phyloP scores from a whole-genome alignment of 2,888 invertebrate genomes.

The Portevinia maculata region DNA sequence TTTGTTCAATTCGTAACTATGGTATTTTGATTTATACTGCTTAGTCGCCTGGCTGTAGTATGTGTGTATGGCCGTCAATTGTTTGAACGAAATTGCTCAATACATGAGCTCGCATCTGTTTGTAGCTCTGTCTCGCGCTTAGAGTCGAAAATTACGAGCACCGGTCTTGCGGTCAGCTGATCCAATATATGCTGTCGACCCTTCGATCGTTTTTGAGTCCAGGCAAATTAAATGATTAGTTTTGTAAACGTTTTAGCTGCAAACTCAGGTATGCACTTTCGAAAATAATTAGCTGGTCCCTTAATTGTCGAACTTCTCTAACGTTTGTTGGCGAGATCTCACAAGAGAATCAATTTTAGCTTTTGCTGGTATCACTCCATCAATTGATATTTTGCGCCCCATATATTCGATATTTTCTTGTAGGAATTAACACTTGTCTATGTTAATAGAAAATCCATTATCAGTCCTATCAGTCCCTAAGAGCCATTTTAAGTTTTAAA shows the following conservation, averaged over 20 bases:
- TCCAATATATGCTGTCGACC: conserved; percentile 19
- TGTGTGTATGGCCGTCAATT: conserved; percentile 1
- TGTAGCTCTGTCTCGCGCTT: conserved; percentile 28
- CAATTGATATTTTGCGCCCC: conserved; percentile 17
- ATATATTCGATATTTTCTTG: conserved; percentile 19
- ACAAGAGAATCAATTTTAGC: conserved; percentile 39
- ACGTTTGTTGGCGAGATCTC: conserved; percentile 25
- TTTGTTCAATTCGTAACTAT: conserved; percentile 20
- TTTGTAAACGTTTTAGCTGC: conserved; percentile 43
- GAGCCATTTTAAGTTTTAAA: no score
- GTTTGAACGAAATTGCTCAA: no score
- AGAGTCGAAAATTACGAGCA: conserved; percentile 31
- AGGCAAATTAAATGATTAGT: conserved; percentile 27
- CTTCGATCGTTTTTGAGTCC: conserved; percentile 30
- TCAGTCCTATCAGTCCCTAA: no score
- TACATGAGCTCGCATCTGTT: conserved; percentile 37
- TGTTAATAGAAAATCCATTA: neutral
- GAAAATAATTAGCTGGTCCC: conserved; percentile 50
- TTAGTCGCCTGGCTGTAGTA: conserved; percentile 30
- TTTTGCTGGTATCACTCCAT: conserved; percentile 23
- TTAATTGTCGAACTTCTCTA: conserved; percentile 48
- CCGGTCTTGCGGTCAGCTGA: conserved; percentile 16
- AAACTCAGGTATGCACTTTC: conserved; percentile 45
- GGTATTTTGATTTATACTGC: conserved; percentile 27
- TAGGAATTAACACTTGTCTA: conserved; percentile 12